Evolutionary conservation across 2,888 invertebrate genomes (phyloP).

Genomic region (Thera obeliscata): DNA sequence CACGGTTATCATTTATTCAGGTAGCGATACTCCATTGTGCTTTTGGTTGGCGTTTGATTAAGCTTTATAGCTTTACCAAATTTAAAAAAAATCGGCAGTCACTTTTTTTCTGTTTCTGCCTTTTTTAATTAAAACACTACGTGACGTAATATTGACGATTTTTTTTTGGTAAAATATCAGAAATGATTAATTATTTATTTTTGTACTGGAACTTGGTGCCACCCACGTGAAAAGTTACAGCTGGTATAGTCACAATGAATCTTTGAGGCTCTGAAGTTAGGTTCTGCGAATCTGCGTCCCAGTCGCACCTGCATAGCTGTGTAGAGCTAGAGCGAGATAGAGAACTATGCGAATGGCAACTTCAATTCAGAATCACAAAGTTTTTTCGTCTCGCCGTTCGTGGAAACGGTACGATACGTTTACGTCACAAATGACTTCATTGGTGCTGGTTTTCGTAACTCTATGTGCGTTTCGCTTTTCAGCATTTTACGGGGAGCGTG

Average conservation of each 20-base stretch:
- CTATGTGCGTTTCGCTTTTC: constrained; percentile 39
- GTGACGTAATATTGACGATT: too few species aligned
- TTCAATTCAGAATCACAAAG: not conserved
- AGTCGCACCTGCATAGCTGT: not conserved
- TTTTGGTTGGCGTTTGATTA: constrained; percentile 57
- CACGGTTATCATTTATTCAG: constrained; percentile 84
- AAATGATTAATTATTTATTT: not conserved
- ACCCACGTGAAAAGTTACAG: too few species aligned
- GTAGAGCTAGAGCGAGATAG: not conserved
- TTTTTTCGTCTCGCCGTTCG: not conserved
- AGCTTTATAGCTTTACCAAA: constrained; percentile 40
- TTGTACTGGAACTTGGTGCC: not conserved
- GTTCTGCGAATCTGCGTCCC: not conserved
- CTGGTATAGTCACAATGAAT: not conserved
- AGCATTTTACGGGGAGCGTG: constrained; percentile 60
- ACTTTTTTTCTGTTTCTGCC: not conserved
- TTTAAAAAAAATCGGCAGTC: not conserved
- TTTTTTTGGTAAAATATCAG: not conserved
- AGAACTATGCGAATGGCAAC: not conserved
- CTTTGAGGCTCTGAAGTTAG: not conserved
- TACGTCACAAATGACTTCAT: too few species aligned
- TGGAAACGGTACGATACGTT: too few species aligned
- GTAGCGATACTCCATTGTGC: constrained; percentile 76
- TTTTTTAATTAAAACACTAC: not conserved
- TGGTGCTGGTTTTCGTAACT: not conserved